Percentiles rank a stretch among this genome's conserved stretches.
phyloP scores from a whole-genome alignment of 2,113 vertebrate genomes.

The Oxyruncus cristatus region DNA sequence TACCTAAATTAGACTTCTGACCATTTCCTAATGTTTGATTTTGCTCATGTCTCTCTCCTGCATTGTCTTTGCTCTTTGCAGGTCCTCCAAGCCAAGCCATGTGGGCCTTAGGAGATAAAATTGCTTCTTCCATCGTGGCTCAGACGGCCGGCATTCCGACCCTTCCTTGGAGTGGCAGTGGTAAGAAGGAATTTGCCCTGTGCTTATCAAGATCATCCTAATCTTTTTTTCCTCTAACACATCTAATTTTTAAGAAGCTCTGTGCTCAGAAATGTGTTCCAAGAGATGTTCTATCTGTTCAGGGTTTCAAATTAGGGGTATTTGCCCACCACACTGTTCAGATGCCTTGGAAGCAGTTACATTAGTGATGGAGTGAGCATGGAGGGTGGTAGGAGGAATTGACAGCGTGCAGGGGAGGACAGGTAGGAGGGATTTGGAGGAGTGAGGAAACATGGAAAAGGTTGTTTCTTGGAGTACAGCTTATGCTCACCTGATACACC shows the following conservation, averaged over 20 bases:
- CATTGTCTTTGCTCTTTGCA: slow-evolving; percentile 43
- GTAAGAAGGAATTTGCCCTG: slow-evolving; percentile 67
- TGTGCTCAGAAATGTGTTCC: background rate
- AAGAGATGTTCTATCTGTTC: background rate
- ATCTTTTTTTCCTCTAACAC: background rate
- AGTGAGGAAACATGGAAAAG: background rate
- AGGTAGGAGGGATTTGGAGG: background rate
- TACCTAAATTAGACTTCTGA: background rate
- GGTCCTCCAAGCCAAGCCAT: slow-evolving; percentile 98
- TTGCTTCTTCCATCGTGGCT: slow-evolving; percentile 96
- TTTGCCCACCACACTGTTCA: slow-evolving; percentile 57
- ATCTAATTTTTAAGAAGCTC: background rate
- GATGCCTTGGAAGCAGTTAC: slow-evolving; percentile 58
- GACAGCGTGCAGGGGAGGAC: background rate
- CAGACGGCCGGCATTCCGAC: slow-evolving; percentile 98
- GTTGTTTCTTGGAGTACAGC: background rate
- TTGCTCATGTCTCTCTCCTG: background rate
- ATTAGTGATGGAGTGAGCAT: slow-evolving; percentile 54
- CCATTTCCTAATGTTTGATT: background rate
- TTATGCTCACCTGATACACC: background rate
- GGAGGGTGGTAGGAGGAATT: slow-evolving; percentile 38
- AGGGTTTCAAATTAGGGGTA: background rate
- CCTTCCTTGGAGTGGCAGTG: slow-evolving; percentile 93
- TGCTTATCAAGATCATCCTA: background rate
- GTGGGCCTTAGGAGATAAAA: slow-evolving; percentile 99